Conservation (phyloP, 2,113 vertebrate species). For the Todiramphus saurophagus region DNA sequence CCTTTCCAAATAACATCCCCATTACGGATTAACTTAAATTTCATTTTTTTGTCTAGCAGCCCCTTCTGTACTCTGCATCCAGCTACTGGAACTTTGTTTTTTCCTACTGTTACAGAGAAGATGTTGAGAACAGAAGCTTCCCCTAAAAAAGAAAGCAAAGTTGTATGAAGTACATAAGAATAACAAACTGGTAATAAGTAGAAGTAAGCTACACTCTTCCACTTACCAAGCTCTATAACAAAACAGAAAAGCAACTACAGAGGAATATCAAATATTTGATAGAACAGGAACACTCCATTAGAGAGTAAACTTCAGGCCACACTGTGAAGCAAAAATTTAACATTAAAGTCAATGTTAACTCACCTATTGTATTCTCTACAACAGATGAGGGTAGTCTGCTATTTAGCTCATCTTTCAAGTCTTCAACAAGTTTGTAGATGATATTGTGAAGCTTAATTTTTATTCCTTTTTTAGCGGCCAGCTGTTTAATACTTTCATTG, state of each 20-base stretch:
- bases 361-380: slow-evolving; percentile 80
- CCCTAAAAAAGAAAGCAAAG: slow-evolving; percentile 60
- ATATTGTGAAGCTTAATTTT: slow-evolving; percentile 84
- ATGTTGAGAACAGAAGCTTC: slow-evolving; percentile 84
- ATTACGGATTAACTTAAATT: slow-evolving; percentile 83
- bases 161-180: neutral
- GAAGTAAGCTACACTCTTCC: neutral
- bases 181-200: neutral
- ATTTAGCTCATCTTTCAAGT: slow-evolving; percentile 86
- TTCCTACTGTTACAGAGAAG: slow-evolving; percentile 87
- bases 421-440: slow-evolving; percentile 90
- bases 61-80: slow-evolving; percentile 95
- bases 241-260: neutral
- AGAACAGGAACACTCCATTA: fast-evolving
- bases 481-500: slow-evolving; percentile 75
- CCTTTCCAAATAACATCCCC: slow-evolving; percentile 86
- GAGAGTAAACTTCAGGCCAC: neutral
- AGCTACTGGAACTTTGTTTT: slow-evolving; percentile 88
- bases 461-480: slow-evolving; percentile 82
- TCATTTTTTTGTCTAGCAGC: slow-evolving; percentile 82
- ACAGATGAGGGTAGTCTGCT: slow-evolving; percentile 71
- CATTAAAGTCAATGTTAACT: neutral
- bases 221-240: neutral
- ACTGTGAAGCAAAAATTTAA: neutral
- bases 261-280: neutral